Evolutionary conservation across 2,797 vertebrate genomes (phyloP).

Genomic region (Scarus forsteni): DNA sequence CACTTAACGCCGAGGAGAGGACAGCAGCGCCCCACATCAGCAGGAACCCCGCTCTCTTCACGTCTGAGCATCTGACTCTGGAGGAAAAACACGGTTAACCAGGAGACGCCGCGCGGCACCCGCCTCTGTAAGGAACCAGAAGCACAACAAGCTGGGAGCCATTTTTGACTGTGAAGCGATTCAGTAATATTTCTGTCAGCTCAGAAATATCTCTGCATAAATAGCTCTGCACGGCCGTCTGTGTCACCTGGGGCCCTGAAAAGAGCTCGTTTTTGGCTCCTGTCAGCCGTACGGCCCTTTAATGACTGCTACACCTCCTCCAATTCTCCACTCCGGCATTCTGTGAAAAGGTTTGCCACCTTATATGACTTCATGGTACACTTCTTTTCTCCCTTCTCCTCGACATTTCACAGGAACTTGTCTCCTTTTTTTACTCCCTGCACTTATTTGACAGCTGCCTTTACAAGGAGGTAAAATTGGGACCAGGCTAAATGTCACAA

Average conservation of each 20-base stretch:
- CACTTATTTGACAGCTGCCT: neutral
- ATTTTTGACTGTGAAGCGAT: conserved; percentile 1
- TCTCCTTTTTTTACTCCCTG: neutral
- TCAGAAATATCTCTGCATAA: conserved; percentile 3
- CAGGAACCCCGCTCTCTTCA: conserved; percentile 32
- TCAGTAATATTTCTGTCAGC: conserved; percentile 8
- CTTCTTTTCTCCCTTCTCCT: neutral
- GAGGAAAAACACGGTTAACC: conserved; percentile 28
- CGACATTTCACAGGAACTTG: neutral
- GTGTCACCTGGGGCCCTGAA: conserved; percentile 2
- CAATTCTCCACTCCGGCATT: neutral
- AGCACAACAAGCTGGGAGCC: neutral
- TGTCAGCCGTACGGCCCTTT: neutral
- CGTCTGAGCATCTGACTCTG: conserved; percentile 48
- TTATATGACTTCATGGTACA: neutral
- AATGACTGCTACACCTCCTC: neutral
- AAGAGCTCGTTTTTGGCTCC: neutral
- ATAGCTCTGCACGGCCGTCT: neutral
- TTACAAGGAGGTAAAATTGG: neutral
- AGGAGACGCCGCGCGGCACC: neutral
- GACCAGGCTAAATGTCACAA: neutral
- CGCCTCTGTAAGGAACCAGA: neutral
- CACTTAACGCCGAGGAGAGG: conserved; percentile 58
- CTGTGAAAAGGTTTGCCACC: neutral
- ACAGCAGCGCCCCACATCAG: conserved; percentile 61